These are phyloP conservation scores for Engraulis encrasicolus DNA, from an alignment of 2,113 vertebrate genomes.

Conservation along the genomic window DNA sequence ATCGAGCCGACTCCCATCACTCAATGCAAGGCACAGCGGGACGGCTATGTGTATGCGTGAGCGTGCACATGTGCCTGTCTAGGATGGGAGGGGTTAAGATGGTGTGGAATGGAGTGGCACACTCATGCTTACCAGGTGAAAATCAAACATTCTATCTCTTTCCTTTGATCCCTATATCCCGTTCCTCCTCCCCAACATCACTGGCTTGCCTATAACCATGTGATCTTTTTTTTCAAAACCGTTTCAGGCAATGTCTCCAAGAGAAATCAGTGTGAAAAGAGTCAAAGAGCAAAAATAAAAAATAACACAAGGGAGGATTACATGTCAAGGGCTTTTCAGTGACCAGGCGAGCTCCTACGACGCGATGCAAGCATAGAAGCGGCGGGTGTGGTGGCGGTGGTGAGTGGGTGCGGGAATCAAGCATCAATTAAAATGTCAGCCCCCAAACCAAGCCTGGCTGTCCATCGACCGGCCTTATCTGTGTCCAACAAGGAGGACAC, in stretches of 20 bases:
- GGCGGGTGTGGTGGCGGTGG: conserved; percentile 22
- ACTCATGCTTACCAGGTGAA: background rate
- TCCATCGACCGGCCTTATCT: conserved; percentile 22
- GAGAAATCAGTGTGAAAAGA: conserved; percentile 9
- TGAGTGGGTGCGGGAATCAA: background rate
- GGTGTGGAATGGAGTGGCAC: no score
- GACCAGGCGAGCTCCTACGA: background rate
- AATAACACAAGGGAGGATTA: no score
- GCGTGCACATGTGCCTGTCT: no score
- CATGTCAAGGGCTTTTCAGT: conserved; percentile 37
- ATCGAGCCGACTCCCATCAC: background rate
- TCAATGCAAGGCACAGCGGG: background rate
- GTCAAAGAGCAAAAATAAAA: background rate
- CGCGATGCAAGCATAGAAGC: background rate
- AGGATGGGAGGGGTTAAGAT: no score
- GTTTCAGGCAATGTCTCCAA: background rate
- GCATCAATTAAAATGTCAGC: conserved; percentile 14
- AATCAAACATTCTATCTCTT: background rate
- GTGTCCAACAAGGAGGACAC: conserved; percentile 10
- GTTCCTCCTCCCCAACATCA: background rate
- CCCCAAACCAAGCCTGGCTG: conserved; percentile 17
- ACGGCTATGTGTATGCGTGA: no score
- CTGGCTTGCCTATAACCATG: background rate
- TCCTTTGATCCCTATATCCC: background rate
- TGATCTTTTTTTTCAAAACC: background rate